Percentiles rank a stretch among this genome's conserved stretches.
phyloP scores from a whole-genome alignment of 2,113 vertebrate species.

The Suricata suricatta region DNA sequence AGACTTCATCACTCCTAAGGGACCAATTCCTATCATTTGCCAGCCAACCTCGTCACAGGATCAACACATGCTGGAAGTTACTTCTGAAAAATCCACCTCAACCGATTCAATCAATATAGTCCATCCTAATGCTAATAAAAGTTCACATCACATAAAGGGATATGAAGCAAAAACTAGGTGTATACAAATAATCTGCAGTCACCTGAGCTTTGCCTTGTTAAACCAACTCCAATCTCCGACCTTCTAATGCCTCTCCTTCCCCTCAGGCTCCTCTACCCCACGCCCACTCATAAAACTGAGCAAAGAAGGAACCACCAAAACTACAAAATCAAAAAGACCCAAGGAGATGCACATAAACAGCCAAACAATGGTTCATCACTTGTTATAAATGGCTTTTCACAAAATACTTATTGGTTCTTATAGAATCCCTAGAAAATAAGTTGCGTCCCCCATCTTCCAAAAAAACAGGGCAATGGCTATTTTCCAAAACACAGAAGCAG shows the following conservation, averaged over 20 bases:
- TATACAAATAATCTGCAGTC: not conserved
- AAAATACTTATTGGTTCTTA: not conserved
- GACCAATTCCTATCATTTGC: not conserved
- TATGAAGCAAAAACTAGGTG: not conserved
- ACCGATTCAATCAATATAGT: not conserved
- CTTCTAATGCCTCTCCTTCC: not conserved
- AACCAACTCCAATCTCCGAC: not conserved
- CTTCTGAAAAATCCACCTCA: conserved; percentile 13
- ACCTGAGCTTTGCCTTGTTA: not conserved
- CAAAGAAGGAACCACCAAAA: not conserved
- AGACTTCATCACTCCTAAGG: not conserved
- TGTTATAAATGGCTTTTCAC: not conserved
- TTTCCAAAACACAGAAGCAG: not conserved
- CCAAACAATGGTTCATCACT: not conserved
- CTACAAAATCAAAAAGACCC: not conserved
- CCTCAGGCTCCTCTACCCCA: not conserved
- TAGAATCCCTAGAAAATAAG: not conserved
- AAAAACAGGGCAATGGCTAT: not conserved
- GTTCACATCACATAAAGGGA: not conserved
- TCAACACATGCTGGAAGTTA: not conserved
- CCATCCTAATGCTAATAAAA: conserved; percentile 9
- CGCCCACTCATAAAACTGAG: not conserved
- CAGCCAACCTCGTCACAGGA: not conserved
- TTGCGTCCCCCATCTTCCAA: not conserved
- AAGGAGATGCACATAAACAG: not conserved